Percentiles rank a stretch among this genome's conserved stretches.
These are phyloP conservation scores for Pseudocheirus occidentalis DNA, from an alignment of 2,797 vertebrate species.

Conservation along the genomic window DNA sequence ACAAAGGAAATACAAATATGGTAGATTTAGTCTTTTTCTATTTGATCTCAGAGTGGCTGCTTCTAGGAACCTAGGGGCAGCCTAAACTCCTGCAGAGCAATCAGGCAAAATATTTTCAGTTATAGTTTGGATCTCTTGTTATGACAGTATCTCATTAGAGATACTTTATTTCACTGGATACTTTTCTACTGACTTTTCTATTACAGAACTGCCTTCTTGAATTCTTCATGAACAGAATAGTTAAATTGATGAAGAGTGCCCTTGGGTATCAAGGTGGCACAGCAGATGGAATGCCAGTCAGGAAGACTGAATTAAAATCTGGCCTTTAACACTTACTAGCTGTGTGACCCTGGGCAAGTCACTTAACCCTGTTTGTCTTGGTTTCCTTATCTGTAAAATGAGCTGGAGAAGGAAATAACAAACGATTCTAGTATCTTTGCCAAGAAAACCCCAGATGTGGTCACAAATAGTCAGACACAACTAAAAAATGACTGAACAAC, in stretches of 20 bases:
- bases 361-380: background rate
- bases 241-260: background rate
- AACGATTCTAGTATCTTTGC: background rate
- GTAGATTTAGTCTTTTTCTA: background rate
- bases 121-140: background rate
- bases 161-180: conserved; percentile 1
- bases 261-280: background rate
- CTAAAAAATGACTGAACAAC: background rate
- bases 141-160: background rate
- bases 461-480: background rate
- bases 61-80: background rate
- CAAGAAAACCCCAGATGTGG: background rate
- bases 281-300: background rate
- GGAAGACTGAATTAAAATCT: background rate
- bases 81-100: background rate
- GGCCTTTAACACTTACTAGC: background rate
- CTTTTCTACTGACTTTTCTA: background rate
- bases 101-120: background rate
- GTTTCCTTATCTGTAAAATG: background rate
- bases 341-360: background rate
- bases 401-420: background rate
- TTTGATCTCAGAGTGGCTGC: background rate
- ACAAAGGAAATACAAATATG: background rate
- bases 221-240: background rate
- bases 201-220: background rate